Percentiles rank a stretch among this genome's conserved stretches.
These are phyloP conservation scores for Lagria hirta DNA, from an alignment of 2,888 invertebrate species.

Conservation along the genomic window DNA sequence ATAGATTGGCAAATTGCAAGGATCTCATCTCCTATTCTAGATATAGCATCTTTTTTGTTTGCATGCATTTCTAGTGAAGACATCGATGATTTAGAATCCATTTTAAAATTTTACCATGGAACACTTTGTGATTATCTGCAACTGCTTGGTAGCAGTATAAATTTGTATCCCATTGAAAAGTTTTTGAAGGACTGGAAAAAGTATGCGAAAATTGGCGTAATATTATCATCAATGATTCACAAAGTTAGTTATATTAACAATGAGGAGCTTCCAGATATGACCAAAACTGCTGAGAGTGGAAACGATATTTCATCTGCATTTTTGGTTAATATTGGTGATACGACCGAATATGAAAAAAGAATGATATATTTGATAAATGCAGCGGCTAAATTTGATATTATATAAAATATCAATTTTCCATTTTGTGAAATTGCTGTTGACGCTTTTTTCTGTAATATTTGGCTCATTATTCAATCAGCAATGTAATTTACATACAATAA, in stretches of 20 bases:
- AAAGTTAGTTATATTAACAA: not conserved
- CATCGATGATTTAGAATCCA: constrained; percentile 9
- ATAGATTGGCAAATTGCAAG: constrained; percentile 25
- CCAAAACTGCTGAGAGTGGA: constrained; percentile 4
- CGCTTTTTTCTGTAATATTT: too few species aligned
- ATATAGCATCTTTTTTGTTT: constrained; percentile 24
- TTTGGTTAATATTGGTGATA: not conserved
- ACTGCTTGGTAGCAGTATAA: constrained; percentile 3
- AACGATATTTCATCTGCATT: constrained; percentile 1
- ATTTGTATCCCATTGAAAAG: constrained; percentile 6
- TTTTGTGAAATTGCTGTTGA: too few species aligned
- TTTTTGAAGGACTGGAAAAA: constrained; percentile 10
- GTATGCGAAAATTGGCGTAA: constrained; percentile 4
- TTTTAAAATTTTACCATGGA: constrained; percentile 6
- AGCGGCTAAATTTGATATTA: too few species aligned
- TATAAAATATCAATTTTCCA: too few species aligned
- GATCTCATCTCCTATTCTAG: constrained; percentile 15
- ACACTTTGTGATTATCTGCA: not conserved
- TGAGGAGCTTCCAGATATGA: constrained; percentile 7
- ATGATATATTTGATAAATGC: constrained; percentile 3
- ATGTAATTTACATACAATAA: too few species aligned
- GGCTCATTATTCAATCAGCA: too few species aligned
- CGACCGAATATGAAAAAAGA: not conserved
- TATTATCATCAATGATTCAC: not conserved
- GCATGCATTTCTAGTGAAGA: constrained; percentile 7